A percentile compares a stretch with the other conserved stretches of the same genome.
These are phyloP conservation scores for Podarcis cretensis DNA, from an alignment of 2,113 vertebrate species.

Conservation along the genomic window DNA sequence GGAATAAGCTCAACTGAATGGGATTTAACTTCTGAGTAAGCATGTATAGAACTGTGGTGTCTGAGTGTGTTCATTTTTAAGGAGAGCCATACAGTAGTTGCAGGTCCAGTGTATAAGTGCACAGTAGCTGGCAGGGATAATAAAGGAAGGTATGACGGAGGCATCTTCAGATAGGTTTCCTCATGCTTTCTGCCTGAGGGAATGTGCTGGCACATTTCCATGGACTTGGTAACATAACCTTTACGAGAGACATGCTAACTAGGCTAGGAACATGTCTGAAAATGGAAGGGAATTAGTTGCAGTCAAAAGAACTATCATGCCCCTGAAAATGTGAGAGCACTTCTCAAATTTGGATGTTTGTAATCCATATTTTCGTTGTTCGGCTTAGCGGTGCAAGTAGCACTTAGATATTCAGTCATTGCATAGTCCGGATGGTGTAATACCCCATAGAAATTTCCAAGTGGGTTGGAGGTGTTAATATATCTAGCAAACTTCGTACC, in stretches of 20 bases:
- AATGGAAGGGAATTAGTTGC: neutral
- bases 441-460: neutral
- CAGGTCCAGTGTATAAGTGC: neutral
- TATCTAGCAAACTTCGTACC: neutral
- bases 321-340: neutral
- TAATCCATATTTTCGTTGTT: neutral
- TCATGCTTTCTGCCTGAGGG: neutral
- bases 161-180: neutral
- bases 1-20: neutral
- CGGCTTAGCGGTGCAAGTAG: neutral
- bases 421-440: neutral
- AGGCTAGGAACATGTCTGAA: neutral
- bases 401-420: neutral
- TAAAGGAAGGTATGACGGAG: neutral
- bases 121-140: neutral
- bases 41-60: neutral
- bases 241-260: neutral
- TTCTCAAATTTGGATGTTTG: neutral
- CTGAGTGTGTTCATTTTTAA: neutral
- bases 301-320: neutral
- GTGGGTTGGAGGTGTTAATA: neutral
- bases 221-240: slow-evolving; percentile 3
- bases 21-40: neutral
- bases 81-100: neutral
- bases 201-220: neutral